Base-by-base conservation (phyloP, 2,113 vertebrate genomes). In the Petrocephalus zakoni region DNA sequence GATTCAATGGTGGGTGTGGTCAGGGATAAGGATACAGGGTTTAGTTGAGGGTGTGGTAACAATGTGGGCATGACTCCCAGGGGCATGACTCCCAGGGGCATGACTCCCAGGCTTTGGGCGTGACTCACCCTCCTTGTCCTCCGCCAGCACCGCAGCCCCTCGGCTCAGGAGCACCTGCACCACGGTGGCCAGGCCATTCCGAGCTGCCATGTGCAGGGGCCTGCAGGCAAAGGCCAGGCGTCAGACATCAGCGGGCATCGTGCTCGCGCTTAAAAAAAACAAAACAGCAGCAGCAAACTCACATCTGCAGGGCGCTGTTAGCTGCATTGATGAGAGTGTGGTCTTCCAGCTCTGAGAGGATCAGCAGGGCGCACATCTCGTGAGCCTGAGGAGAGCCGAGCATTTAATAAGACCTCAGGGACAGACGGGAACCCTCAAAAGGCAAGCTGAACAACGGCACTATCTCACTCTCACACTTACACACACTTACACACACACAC, bases 341-440 rank as follows among this genome's bases (percentile, higher is more conserved):
- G 94, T 98, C 97, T 78, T 95, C 96, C 92, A 97, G 97, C 93
- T 99, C 97, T 89, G 97, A 96, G 92, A 99, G 96, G 93, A 99
- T 97, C 95, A 99, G 94, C 94, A 99, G 96, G 91, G 98, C 98
- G 95, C 97, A 99, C 96, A 99, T 98, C 93, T 99, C 98, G 94
- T 99, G 98, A 90, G 97, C 97, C 98, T 99, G 93, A 22, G 86
- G 52, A 81, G 89, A 55, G 58, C 92, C 94, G 0, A 0, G 0
- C 10, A 22, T 0, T 2, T 25, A 0, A 78, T 9, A 46, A 37
- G 15, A 72, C 78, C 13, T 83, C 34, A 83, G 17, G 46, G 15
- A 56, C 15, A 29, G 9, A 46, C 7, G 37, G 19, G 17, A 19
- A 22, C 34, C 19, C 78, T 42, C 34, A 82, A 3, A 47, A 19